Percentiles rank a stretch among this genome's conserved stretches.
Conservation (phyloP, 2,888 invertebrate species). For the Eupithecia dodoneata region DNA sequence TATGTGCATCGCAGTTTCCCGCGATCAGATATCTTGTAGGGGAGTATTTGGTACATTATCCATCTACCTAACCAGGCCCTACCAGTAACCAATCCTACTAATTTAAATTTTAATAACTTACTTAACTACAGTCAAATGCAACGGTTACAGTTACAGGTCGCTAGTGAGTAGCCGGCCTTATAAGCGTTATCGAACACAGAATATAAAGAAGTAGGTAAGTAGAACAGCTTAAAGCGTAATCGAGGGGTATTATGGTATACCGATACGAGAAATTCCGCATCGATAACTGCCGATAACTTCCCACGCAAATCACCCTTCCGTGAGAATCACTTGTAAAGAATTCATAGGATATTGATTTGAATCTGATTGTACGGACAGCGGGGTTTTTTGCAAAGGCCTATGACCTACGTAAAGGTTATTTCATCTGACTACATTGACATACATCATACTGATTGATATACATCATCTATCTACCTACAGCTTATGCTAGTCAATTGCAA, state of each 20-base stretch:
- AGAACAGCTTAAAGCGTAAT: slow-evolving; percentile 1
- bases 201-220: neutral
- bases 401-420: neutral
- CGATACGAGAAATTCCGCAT: slow-evolving; percentile 24
- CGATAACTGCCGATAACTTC: slow-evolving; percentile 27
- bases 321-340: slow-evolving; percentile 49
- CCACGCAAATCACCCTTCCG: slow-evolving; percentile 44
- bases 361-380: neutral
- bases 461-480: too few relatives aligned
- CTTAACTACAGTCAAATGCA: neutral
- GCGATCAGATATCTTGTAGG: too few relatives aligned
- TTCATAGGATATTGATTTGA: slow-evolving; percentile 51
- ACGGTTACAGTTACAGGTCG: neutral
- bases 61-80: too few relatives aligned
- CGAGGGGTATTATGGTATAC: neutral
- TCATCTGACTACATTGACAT: too few relatives aligned
- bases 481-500: too few relatives aligned
- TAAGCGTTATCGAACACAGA: neutral
- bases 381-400: neutral
- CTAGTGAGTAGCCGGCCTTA: neutral
- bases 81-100: too few relatives aligned
- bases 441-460: too few relatives aligned
- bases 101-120: too few relatives aligned
- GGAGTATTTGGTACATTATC: too few relatives aligned
- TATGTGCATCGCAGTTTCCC: too few relatives aligned